Percentiles rank a stretch among this genome's conserved stretches.
Conservation (phyloP, 2,113 vertebrate species). For the Percopsis transmontana region DNA sequence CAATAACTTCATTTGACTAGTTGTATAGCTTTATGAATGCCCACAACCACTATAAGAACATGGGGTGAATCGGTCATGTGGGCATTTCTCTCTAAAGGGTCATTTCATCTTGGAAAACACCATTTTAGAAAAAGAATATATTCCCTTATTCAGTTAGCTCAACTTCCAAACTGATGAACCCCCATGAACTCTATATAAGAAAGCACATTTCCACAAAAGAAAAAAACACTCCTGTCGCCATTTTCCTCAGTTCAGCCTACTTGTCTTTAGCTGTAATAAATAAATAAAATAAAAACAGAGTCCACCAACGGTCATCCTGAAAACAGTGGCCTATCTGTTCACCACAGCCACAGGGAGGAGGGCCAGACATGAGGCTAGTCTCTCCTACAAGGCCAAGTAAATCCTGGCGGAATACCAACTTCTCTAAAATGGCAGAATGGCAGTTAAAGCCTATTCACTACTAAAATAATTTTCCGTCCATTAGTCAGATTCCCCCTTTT, state of each 20-base stretch:
- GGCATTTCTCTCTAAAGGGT: background rate
- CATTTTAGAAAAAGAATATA: background rate
- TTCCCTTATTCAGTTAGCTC: background rate
- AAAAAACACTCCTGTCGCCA: background rate
- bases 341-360: conserved; percentile 21
- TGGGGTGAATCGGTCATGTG: background rate
- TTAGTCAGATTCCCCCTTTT: background rate
- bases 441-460: too few relatives aligned
- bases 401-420: conserved; percentile 5
- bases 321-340: conserved; percentile 60
- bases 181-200: background rate
- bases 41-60: too few relatives aligned
- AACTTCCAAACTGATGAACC: background rate
- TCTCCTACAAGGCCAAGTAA: conserved; percentile 31
- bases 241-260: background rate
- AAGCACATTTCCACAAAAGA: background rate
- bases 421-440: background rate
- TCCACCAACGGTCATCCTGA: conserved; percentile 25
- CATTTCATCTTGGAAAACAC: conserved; percentile 1
- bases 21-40: too few relatives aligned
- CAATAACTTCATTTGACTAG: too few relatives aligned
- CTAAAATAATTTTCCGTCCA: background rate
- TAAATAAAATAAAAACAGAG: conserved; percentile 28
- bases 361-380: conserved; percentile 19
- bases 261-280: background rate